Evolutionary conservation across 1,140 invertebrate genomes (phyloP), one percentile per base, ranked within the genome.

Genomic region (Globodera rostochiensis): DNA sequence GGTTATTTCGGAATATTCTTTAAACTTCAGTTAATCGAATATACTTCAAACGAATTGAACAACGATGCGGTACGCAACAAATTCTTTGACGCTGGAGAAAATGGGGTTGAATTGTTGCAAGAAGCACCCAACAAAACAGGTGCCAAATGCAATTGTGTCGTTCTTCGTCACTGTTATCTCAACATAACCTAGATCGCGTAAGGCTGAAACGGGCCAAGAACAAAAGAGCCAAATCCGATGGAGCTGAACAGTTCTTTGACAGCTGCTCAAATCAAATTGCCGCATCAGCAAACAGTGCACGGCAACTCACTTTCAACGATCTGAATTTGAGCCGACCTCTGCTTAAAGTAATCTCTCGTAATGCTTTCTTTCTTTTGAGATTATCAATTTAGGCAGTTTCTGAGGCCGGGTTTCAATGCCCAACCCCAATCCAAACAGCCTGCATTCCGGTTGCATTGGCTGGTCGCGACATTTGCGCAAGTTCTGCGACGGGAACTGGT

Each of bases 401-500:
- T 21, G 92, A 93, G 6, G 93, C 97, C 91, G 95, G 95, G 84
- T 98, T 94, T 90, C 92, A 94, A 7, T 94, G 95, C 89, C 96
- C 97, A 15, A 98, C 97, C n/a, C 95, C 95, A 6, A 97, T 98
- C 87, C 97, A 98, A 91, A 93, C 94, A 36, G 93, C 95, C 1
- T 96, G 95, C 0, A 96, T 99, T 86, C 97, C 97, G 0, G 92
- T 97, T 11, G 97, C 95, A 45, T 91, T 99, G 53, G 91, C 95
- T 85, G 95, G 95, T 9, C 92, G 94, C 87, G 96, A 98, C 91
- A 93, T 98, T 86, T 95, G 95, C 92, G 96, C 95, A 13, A 97
- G 96, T 92, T 96, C 96, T 78, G 95, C 96, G 4, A 99, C 97
- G 0, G 97, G 97, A 64, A 98, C 97, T 7, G 97, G 92, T 50